phyloP scores from a whole-genome alignment of 30 jellyfish, hydroid and myxozoan genomes.

The Morbakka virulenta region DNA sequence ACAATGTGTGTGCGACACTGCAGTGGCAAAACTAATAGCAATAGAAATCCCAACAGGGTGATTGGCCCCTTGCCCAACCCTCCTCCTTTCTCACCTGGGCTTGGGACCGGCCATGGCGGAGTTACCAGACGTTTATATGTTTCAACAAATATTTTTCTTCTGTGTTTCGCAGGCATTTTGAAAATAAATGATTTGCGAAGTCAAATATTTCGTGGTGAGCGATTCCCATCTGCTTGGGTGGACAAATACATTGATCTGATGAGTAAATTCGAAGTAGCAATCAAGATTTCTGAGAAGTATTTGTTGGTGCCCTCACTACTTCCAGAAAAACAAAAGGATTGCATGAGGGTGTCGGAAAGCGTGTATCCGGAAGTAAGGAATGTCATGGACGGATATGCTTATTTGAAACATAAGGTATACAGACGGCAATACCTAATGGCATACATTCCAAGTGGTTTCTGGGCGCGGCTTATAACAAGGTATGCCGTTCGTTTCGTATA shows the following conservation, averaged over 20 bases:
- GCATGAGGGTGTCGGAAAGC: constrained; percentile 52
- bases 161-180: constrained; percentile 71
- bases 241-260: constrained; percentile 82
- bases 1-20: too few relatives aligned
- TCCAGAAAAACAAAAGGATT: constrained; percentile 72
- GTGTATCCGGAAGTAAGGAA: constrained; percentile 46
- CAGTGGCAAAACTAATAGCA: too few relatives aligned
- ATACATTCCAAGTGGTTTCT: constrained; percentile 96
- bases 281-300: constrained; percentile 71
- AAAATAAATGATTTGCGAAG: constrained; percentile 62
- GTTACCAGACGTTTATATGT: too few relatives aligned
- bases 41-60: too few relatives aligned
- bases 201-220: constrained; percentile 81
- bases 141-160: too few relatives aligned
- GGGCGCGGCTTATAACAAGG: constrained; percentile 98
- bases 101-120: too few relatives aligned
- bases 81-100: too few relatives aligned
- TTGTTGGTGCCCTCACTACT: constrained; percentile 89
- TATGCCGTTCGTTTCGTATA: too few relatives aligned
- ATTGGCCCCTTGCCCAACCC: too few relatives aligned
- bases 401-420: constrained; percentile 38
- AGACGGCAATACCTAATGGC: constrained; percentile 86
- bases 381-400: constrained; percentile 73
- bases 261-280: constrained; percentile 93
- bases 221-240: constrained; percentile 78